phyloP scores from a whole-genome alignment of 2,888 invertebrate species.

The Pogonocherus hispidulus region DNA sequence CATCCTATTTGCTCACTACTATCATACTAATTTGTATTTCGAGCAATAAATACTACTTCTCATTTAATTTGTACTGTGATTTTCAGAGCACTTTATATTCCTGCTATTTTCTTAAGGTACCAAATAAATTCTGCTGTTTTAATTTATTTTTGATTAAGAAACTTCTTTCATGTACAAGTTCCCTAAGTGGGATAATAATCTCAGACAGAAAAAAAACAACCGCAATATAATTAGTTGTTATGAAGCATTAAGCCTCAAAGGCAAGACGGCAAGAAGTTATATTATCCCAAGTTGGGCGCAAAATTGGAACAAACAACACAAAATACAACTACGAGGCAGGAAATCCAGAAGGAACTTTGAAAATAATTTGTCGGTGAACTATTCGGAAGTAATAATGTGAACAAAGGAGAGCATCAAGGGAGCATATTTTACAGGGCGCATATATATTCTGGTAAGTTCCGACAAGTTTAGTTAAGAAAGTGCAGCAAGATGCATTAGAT shows the following conservation, averaged over 20 bases:
- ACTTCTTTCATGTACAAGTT: too few relatives aligned
- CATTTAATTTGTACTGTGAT: too few relatives aligned
- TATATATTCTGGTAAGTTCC: background rate
- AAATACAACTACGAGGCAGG: slow-evolving; percentile 32
- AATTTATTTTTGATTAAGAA: too few relatives aligned
- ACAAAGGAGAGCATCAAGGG: slow-evolving; percentile 8
- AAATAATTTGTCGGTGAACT: slow-evolving; percentile 52
- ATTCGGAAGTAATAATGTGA: slow-evolving; percentile 48
- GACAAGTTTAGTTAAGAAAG: background rate
- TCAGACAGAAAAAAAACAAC: background rate
- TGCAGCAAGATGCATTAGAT: slow-evolving; percentile 33
- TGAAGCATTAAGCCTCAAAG: slow-evolving; percentile 31
- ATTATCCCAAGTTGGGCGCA: slow-evolving; percentile 16
- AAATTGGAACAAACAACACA: slow-evolving; percentile 33
- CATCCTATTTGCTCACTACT: too few relatives aligned
- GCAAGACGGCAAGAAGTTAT: slow-evolving; percentile 32
- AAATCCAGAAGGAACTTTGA: slow-evolving; percentile 37
- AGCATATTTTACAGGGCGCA: slow-evolving; percentile 1
- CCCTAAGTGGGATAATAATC: slow-evolving; percentile 1
- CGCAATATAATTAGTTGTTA: slow-evolving; percentile 33
- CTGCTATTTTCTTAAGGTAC: too few relatives aligned
- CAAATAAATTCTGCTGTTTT: too few relatives aligned
- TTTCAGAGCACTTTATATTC: too few relatives aligned
- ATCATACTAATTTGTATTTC: too few relatives aligned
- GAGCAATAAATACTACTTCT: too few relatives aligned